Base-by-base conservation (phyloP, 2,113 vertebrate species). In the Rhinolophus sinicus region DNA sequence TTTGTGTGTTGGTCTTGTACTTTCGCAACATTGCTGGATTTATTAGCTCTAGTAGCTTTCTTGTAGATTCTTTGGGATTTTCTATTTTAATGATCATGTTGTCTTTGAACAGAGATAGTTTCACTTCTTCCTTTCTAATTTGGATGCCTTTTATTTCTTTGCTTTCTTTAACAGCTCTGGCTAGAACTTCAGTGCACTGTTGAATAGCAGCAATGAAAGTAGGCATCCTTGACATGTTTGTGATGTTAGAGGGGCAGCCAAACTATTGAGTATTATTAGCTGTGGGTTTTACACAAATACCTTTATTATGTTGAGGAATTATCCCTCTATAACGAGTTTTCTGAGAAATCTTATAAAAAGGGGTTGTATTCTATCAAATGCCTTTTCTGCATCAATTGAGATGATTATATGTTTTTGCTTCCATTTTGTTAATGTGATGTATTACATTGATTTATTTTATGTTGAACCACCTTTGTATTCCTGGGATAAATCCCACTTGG, bases 241-340 rank as follows among this genome's bases (percentile, higher is more conserved):
- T 80, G 30, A 84, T 93, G 52, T 52, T 54, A 72, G 65, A 62
- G 33, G 16, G 12, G 40, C 86, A 76, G 33, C 7, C 50, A 58
- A 87, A 52, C 24, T 47, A 80, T 54, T 87, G 50, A 52, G 5
- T 92, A 50, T 76, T 75, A 30, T 88, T 78, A 93, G 72, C 13
- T 86, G 13, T 58, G 64, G 14, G 9, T 56, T 80, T 95, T 73
- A 88, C 30, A 94, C 28, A 75, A 87, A 47, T 75, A 69, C 5
- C 7, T 95, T 76, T 91, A 88, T 76, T 47, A 62, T 60, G 24
- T 76, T 81, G 70, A 92, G 35, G 50, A 69, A 80, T 90, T 90
- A 83, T 80, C 33, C 40, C 30, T 73, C 30, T 87, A 5, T 81
- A 88, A 8, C n/a, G 50, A n/a, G 7, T 72, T 94, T 78, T 91